Base-by-base conservation (phyloP, 2,797 vertebrate genomes). In the Crocidura indochinensis region DNA sequence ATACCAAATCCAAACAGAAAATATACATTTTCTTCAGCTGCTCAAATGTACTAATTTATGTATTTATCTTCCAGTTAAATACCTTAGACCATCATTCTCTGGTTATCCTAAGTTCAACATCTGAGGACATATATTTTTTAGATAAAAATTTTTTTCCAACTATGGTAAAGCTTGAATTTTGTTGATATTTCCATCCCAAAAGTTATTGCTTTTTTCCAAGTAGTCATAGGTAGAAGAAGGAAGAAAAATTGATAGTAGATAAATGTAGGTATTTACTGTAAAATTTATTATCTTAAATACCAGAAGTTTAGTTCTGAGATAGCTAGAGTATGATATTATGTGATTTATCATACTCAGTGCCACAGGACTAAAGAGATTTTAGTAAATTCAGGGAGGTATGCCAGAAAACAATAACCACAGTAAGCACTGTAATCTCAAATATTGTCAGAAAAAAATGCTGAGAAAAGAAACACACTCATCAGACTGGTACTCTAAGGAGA, bases 281-380 rank as follows among this genome's bases (percentile, higher is more conserved):
- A 47, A 92, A 94, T 94, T 95, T 90, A 74, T 75, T 90, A 72
- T 84, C 88, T 92, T 95, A 94, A 95, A 94, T 94, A 81, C 60
- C 88, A 90, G 78, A 77, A 69, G 67, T 88, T 87, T 90, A 73
- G 84, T 73, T 91, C 15, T 60, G 14, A 92, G 62, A 82, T 79
- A 87, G 38, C 80, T 69, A 80, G 24, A 88, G 12, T 84, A 73
- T 31, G 46, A 67, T 84, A 73, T 31, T 38, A 67, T 68, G 83
- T 87, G 53, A 94, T 95, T 86, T 94, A 91, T 94, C 80, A 90
- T 68, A 68, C 60, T 84, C 73, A 84, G 38, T 71, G 80, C 76
- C 20, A 80, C 17, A 91, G 22, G 38, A 84, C 24, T 27, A 6
- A 6, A 90, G 60, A 83, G 69, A 86, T 86, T 79, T 86, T 76